A percentile compares a stretch with the other conserved stretches of the same genome.
phyloP scores from a whole-genome alignment of 2,113 vertebrate species.

The Indicator indicator region DNA sequence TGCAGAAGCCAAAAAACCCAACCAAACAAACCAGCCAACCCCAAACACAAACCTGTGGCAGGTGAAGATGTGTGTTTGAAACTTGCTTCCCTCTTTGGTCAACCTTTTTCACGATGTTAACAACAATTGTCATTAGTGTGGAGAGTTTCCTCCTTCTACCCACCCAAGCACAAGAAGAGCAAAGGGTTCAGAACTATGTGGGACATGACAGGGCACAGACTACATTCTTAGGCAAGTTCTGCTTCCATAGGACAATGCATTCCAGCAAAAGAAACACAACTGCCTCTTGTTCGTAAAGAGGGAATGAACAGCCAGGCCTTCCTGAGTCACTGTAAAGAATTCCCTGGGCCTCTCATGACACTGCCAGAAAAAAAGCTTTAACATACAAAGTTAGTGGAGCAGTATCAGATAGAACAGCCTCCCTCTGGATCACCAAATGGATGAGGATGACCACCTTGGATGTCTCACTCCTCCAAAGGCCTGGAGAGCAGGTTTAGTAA shows the following conservation, averaged over 20 bases:
- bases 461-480: neutral
- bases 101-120: neutral
- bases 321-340: neutral
- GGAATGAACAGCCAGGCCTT: neutral
- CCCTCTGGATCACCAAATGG: neutral
- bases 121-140: neutral
- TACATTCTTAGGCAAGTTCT: neutral
- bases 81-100: neutral
- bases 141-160: neutral
- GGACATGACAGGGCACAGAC: slow-evolving; percentile 3
- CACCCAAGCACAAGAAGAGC: slow-evolving; percentile 3
- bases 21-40: no score
- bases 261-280: neutral
- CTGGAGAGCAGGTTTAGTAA: neutral
- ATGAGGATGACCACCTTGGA: neutral
- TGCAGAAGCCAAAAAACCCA: neutral
- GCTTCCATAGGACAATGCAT: neutral
- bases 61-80: neutral
- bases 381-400: neutral
- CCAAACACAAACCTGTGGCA: neutral
- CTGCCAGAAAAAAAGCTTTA: neutral
- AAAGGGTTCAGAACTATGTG: neutral
- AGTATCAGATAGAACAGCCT: neutral
- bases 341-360: neutral
- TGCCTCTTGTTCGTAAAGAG: neutral